Base-by-base conservation (phyloP, 1,140 invertebrate genomes). In the Drosophila eugracilis region DNA sequence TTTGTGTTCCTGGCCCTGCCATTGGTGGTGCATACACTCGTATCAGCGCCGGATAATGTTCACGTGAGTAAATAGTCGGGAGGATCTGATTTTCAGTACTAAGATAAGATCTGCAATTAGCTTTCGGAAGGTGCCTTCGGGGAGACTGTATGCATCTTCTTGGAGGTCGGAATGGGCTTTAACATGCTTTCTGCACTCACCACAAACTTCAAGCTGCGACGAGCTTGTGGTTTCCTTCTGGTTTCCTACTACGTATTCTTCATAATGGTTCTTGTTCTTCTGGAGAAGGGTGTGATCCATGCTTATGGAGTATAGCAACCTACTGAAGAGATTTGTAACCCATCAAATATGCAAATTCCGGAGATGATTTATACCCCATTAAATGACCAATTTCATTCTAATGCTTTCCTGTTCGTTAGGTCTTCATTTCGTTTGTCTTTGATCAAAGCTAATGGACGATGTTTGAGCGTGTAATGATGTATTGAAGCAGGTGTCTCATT, bases 361-460 rank as follows among this genome's bases (percentile, higher is more conserved):
- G 2, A 42, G 15, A 66, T 69, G 60, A 69, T 69, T 67, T 67
- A 69, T 69, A 28, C 39, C 30, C 42, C 28, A 67, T 67, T 69
- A 69, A 67, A 69, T 69, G 37, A 14, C 30, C 47, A 34, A 69
- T 30, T 67, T 12, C 45, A 44, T 67, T 67, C 44, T 41, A 12
- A 41, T n/a, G 36, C 26, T 44, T 63, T 45, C 28, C 24, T 47
- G 28, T 63, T 47, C 39, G 24, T 67, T 67, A 67, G n/a, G 17
- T 53, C 65, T 69, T 67, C 2, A 65, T 67, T 44, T 67, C 62
- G 17, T 44, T 17, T 59, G 34, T 34, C 36, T 36, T 12, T 21
- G 63, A 26, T 42, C 36, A 52, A 36, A 34, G 45, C 62, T 69
- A 69, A 69, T 69, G 62, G 62, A 52, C 48, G 15, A 34, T 63